Evolutionary conservation across 2,113 vertebrate genomes (phyloP).

Genomic region (Scomber colias): DNA sequence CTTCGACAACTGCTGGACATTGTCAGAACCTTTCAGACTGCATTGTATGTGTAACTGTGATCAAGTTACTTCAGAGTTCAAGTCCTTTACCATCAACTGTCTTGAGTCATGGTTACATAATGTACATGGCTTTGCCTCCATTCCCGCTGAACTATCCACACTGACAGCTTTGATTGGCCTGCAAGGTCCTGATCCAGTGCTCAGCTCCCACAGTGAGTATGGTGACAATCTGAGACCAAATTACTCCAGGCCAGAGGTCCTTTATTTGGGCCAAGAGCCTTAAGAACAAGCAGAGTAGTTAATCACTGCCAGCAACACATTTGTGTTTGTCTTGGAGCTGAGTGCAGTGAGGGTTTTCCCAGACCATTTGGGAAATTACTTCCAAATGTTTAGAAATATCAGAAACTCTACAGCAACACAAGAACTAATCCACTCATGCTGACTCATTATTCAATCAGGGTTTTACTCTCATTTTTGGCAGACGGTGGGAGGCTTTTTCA

Average conservation of each 20-base stretch:
- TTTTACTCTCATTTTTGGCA: constrained; percentile 29
- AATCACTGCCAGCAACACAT: constrained; percentile 68
- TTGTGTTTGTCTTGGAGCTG: constrained; percentile 72
- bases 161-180: constrained; percentile 4
- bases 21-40: constrained; percentile 6
- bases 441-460: constrained; percentile 37
- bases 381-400: constrained; percentile 75
- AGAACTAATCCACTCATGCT: not conserved
- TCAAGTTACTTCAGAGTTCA: constrained; percentile 35
- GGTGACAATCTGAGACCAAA: constrained; percentile 42
- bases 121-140: constrained; percentile 26
- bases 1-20: not conserved
- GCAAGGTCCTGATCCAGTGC: constrained; percentile 37
- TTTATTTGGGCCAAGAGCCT: constrained; percentile 41
- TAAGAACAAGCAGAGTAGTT: constrained; percentile 54
- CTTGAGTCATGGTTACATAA: not conserved
- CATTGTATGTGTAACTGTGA: not conserved
- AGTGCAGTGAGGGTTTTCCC: constrained; percentile 38
- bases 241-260: constrained; percentile 47
- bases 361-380: constrained; percentile 69
- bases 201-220: constrained; percentile 39
- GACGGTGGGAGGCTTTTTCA: not conserved
- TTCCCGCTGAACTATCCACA: constrained; percentile 47
- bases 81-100: constrained; percentile 3
- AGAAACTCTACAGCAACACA: constrained; percentile 20